A percentile compares a stretch with the other conserved stretches of the same genome.
phyloP scores from a whole-genome alignment of 2,797 vertebrate genomes.

The Lepus oiostolus region DNA sequence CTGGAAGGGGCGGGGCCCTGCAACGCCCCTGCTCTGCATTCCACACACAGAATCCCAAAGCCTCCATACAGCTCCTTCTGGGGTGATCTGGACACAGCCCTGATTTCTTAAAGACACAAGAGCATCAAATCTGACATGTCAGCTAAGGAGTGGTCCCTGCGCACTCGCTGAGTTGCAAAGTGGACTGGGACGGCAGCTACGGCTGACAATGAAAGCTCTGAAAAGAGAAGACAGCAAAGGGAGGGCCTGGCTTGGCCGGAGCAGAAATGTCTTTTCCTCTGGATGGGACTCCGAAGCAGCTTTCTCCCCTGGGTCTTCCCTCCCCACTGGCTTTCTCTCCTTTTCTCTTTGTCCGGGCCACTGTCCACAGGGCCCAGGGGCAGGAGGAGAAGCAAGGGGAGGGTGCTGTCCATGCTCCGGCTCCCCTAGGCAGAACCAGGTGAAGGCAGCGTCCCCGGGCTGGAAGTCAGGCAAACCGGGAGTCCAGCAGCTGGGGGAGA shows the following conservation, averaged over 20 bases:
- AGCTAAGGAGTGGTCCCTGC: neutral
- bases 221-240: neutral
- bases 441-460: neutral
- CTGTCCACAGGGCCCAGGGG: neutral
- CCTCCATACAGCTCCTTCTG: conserved; percentile 50
- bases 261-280: neutral
- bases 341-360: neutral
- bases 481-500: neutral
- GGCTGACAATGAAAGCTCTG: neutral
- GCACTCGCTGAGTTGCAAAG: neutral
- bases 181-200: neutral
- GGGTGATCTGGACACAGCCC: neutral
- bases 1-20: conserved; percentile 13
- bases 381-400: neutral
- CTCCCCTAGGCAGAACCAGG: neutral
- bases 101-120: conserved; percentile 56
- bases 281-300: neutral
- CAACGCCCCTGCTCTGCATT: conserved; percentile 26
- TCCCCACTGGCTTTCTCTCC: neutral
- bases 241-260: neutral
- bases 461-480: neutral
- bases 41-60: conserved; percentile 52
- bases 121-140: neutral
- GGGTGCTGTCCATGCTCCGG: too few species aligned
- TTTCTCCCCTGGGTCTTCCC: neutral